These are phyloP conservation scores for Romanomermis culicivorax DNA, from an alignment of 2,888 invertebrate genomes.

Conservation along the genomic window DNA sequence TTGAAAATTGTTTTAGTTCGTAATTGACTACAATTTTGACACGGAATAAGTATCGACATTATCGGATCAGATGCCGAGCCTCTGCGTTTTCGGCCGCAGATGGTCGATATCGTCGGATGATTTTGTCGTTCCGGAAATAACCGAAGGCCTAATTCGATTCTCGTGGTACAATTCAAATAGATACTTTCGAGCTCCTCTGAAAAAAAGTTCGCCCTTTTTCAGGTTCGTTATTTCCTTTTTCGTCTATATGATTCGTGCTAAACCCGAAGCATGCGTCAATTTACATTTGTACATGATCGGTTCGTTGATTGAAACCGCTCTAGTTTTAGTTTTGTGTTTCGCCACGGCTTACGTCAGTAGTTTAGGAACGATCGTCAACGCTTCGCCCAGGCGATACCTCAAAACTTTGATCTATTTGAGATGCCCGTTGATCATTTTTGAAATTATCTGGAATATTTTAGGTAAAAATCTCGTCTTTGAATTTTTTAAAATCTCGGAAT, in stretches of 20 bases:
- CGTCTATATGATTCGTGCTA: constrained; percentile 43
- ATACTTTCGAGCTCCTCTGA: too few species aligned
- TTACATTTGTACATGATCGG: constrained; percentile 42
- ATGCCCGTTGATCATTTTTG: constrained; percentile 50
- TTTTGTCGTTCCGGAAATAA: constrained; percentile 55
- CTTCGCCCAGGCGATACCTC: constrained; percentile 46
- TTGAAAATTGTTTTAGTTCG: too few species aligned
- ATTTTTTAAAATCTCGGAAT: background rate
- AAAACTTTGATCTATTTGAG: constrained; percentile 49
- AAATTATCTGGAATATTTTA: constrained; percentile 54
- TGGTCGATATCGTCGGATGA: constrained; percentile 80
- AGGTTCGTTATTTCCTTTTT: constrained; percentile 47
- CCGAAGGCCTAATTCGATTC: constrained; percentile 32
- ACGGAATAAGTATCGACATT: too few species aligned
- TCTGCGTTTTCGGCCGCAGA: constrained; percentile 61
- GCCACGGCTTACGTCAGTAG: constrained; percentile 34
- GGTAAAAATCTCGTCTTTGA: constrained; percentile 41
- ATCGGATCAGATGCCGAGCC: constrained; percentile 71
- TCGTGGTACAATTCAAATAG: constrained; percentile 31
- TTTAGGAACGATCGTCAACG: constrained; percentile 55
- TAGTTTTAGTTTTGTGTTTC: constrained; percentile 23
- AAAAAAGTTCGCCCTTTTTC: constrained; percentile 19
- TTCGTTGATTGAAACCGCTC: constrained; percentile 20
- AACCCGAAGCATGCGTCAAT: constrained; percentile 44
- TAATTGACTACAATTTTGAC: too few species aligned